phyloP scores from a whole-genome alignment of 2,797 vertebrate species.

The Prunella strophiata region DNA sequence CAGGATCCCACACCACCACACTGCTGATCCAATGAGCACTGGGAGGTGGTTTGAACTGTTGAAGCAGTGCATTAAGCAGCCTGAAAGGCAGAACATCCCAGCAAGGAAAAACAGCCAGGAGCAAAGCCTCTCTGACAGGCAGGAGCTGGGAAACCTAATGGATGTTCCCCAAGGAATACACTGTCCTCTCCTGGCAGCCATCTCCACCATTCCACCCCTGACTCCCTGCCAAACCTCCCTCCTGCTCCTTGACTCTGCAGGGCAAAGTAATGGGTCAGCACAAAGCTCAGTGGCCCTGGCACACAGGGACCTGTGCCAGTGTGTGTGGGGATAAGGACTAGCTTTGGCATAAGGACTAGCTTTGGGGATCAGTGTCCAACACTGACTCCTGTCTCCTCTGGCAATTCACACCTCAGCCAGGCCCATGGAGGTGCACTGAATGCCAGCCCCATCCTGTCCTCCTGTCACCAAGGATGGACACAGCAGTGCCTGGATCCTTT shows the following conservation, averaged over 20 bases:
- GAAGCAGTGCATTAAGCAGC: neutral
- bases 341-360: neutral
- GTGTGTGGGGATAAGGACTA: neutral
- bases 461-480: neutral
- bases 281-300: neutral
- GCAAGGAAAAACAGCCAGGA: neutral
- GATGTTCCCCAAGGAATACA: conserved; percentile 6
- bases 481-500: accelerated
- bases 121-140: neutral
- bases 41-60: neutral
- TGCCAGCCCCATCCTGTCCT: neutral
- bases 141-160: conserved; percentile 26
- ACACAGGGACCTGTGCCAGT: neutral
- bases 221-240: neutral
- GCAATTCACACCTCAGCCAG: neutral
- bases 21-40: neutral
- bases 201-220: neutral
- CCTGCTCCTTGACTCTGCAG: neutral
- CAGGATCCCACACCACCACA: neutral
- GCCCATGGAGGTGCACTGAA: accelerated
- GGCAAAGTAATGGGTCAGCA: conserved; percentile 3
- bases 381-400: neutral
- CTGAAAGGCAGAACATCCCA: neutral
- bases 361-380: neutral
- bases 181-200: neutral